Conservation (phyloP, 2,113 vertebrate genomes). For the Euleptes europaea region DNA sequence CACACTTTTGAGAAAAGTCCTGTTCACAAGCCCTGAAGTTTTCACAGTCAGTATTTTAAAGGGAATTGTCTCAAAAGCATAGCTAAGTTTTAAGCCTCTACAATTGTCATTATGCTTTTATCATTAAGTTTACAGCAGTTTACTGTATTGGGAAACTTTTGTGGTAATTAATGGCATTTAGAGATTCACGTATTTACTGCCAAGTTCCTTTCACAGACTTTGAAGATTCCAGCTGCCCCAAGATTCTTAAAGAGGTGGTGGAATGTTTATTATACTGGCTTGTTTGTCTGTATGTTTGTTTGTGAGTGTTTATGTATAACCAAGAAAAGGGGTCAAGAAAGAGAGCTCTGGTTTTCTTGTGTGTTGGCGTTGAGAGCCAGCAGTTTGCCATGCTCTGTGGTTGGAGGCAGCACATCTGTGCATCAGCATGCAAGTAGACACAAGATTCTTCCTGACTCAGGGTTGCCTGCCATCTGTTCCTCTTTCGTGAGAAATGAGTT, state of each 20-base stretch:
- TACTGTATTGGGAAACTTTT: neutral
- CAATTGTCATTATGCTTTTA: neutral
- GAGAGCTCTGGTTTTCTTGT: neutral
- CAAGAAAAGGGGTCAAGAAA: neutral
- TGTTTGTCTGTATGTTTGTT: neutral
- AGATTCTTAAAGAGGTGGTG: neutral
- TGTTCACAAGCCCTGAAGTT: neutral
- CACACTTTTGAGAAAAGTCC: neutral
- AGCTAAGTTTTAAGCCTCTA: neutral
- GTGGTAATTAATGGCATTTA: neutral
- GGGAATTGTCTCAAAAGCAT: neutral
- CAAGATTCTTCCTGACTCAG: conserved; percentile 8
- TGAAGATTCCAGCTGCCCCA: neutral
- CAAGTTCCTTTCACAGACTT: neutral
- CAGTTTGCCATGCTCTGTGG: neutral
- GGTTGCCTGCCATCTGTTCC: conserved; percentile 18
- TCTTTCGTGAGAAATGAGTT: conserved; percentile 23
- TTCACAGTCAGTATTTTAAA: neutral
- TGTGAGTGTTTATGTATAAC: neutral
- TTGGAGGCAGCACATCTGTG: neutral
- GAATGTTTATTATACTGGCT: neutral
- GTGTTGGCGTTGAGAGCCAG: neutral
- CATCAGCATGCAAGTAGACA: conserved; percentile 2
- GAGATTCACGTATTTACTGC: neutral
- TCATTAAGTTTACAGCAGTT: neutral